Base-by-base conservation (phyloP, 2,113 vertebrate genomes). In the Gobius niger region DNA sequence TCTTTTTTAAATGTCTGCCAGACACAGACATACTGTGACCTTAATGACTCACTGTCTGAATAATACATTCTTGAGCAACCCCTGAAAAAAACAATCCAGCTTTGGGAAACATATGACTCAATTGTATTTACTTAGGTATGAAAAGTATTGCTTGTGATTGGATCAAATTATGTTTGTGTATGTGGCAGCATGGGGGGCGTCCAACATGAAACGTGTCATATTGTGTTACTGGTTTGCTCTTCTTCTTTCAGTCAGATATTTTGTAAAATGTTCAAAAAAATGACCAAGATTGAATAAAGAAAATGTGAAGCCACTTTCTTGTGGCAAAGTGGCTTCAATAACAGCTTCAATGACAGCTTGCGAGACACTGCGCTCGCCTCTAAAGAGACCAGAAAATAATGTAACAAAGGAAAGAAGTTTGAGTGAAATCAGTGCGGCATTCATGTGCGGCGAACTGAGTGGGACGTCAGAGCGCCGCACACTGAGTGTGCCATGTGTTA, bases 391-490 rank as follows among this genome's bases (percentile, higher is more conserved):
- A 47, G 24, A 44, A 34, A 4, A 65, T 18, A 61, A 68, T 50
- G 60, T 63, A 10, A 63, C 40, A 74, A 49, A 70, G 56, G 19
- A 46, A 57, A 24, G 40, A 57, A 24, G 42, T 73, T 44, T 24
- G 24, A 73, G 47, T 53, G 24, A 63, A 78, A 44, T 42, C 65
- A 63, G 44, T 47, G 57, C 59, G 1, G 57, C 70, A 44, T 73
- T 61, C 19, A 70, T 47, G n/a, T 50, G 34, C 47, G 62, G 70
- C 44, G 67, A 67, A 54, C 57, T 63, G 65, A 64, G 59, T 70
- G 72, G 76, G 72, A 16, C 64, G 70, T 74, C 62, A 7, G 52
- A 70, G 67, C 65, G 63, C 15, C 44, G 56, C 53, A 70, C 12
- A 69, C 40, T 63, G 60, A 65, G 49, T 76, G 47, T 46, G 42